Evolutionary conservation across 2,113 vertebrate species (phyloP).

Genomic region (Scomber japonicus): DNA sequence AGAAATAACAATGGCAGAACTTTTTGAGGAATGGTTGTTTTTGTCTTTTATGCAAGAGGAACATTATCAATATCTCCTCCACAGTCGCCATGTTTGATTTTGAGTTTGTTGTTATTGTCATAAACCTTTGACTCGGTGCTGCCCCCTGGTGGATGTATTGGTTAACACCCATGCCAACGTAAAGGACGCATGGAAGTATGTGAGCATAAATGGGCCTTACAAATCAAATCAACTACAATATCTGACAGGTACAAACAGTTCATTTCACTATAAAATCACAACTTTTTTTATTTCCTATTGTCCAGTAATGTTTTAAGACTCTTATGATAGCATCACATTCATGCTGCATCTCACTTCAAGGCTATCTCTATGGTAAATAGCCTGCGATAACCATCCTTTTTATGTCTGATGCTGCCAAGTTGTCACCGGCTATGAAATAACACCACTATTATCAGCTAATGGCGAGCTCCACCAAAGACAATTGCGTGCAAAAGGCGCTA

Average conservation of each 20-base stretch:
- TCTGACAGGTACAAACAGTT: slow-evolving; percentile 6
- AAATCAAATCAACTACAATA: slow-evolving; percentile 5
- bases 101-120: too few species aligned
- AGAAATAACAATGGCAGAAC: too few species aligned
- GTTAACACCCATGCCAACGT: too few species aligned
- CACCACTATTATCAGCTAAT: slow-evolving; percentile 75
- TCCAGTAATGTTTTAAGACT: slow-evolving; percentile 32
- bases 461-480: slow-evolving; percentile 62
- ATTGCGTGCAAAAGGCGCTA: slow-evolving; percentile 50
- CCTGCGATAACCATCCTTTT: slow-evolving; percentile 62
- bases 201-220: too few species aligned
- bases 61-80: too few species aligned
- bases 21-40: too few species aligned
- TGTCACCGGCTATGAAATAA: slow-evolving; percentile 74
- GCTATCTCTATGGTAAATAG: slow-evolving; percentile 62
- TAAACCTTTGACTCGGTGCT: too few species aligned
- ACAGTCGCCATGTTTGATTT: too few species aligned
- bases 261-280: background rate
- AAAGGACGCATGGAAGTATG: too few species aligned
- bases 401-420: slow-evolving; percentile 68
- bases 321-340: slow-evolving; percentile 49
- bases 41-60: too few species aligned
- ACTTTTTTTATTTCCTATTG: slow-evolving; percentile 29
- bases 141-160: too few species aligned
- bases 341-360: slow-evolving; percentile 33